Base-by-base conservation (phyloP, 1,140 invertebrate species). In the Listronotus oregonensis region DNA sequence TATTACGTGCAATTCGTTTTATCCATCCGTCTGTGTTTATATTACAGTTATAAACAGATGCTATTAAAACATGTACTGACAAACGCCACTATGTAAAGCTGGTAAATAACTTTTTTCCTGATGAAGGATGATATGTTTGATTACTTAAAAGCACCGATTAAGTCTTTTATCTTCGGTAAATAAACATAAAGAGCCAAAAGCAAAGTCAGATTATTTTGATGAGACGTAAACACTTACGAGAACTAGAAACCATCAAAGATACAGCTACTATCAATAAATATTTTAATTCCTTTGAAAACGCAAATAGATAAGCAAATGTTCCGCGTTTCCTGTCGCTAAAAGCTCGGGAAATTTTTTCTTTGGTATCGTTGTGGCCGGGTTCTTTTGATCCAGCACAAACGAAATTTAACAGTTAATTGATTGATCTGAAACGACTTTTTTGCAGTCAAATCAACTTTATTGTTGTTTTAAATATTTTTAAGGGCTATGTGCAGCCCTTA, bases 151-250 rank as follows among this genome's bases (percentile, higher is more conserved):
- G 68, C 61, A 64, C 72, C 70, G 72, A 74, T 74, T 74, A 70
- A 74, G 72, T 74, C 72, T 74, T 74, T 74, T 72, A 74, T 74
- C 72, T 74, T 69, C 58, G 63, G 66, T 69, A 74, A 74, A 74
- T 73, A 74, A 74, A 72, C 69, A 71, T 14, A 47, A 56, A 55
- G 57, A 50, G 63, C 52, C 57, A 68, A 64, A 63, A 65, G 64
- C 69, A 70, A 71, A 72, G 70, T 69, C 62, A 59, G 68, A 66
- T 74, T 73, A 74, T 74, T 74, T 74, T 72, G 69, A 68, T 62
- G 66, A 61, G 66, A 62, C 67, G 66, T 73, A 73, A 72, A 72
- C 72, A 74, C 72, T 72, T 74, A 70, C 60, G 54, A 68, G 68
- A 72, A 72, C 68, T 71, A 72, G 69, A 71, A 74, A 71, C 68